These are phyloP conservation scores for Orthonychiurus folsomi DNA, from an alignment of 2,888 invertebrate species.

Conservation along the genomic window DNA sequence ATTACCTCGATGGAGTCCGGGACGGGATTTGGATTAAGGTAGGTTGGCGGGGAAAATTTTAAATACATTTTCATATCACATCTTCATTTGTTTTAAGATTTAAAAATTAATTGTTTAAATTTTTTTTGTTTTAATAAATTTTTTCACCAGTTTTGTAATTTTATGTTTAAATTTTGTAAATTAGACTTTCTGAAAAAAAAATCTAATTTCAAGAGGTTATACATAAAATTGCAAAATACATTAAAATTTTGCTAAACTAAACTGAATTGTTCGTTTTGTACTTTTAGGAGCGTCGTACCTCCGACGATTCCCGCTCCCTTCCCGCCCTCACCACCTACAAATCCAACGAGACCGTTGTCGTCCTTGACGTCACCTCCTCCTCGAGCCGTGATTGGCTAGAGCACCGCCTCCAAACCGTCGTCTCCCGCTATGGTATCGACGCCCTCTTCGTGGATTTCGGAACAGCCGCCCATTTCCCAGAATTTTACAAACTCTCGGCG, in stretches of 20 bases:
- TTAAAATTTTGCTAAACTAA: no score
- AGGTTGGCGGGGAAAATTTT: constrained; percentile 43
- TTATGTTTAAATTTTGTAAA: no score
- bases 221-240: no score
- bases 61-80: no score
- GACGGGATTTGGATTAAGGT: constrained; percentile 69
- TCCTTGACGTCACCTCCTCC: constrained; percentile 78
- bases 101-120: not conserved
- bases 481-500: constrained; percentile 62
- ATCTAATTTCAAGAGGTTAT: no score
- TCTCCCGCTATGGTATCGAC: constrained; percentile 67
- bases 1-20: constrained; percentile 69
- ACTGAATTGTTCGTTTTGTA: no score
- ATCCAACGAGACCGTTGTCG: constrained; percentile 64
- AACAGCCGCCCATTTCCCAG: constrained; percentile 74
- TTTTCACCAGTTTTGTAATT: no score
- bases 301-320: no score
- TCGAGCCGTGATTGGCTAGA: constrained; percentile 70
- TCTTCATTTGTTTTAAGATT: no score
- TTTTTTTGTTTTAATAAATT: not conserved
- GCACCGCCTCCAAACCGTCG: constrained; percentile 60
- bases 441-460: constrained; percentile 76
- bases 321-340: constrained; percentile 77
- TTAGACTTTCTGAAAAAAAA: no score
- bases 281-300: no score